Conservation (phyloP, 2,797 vertebrate species). For the Vultur gryphus region DNA sequence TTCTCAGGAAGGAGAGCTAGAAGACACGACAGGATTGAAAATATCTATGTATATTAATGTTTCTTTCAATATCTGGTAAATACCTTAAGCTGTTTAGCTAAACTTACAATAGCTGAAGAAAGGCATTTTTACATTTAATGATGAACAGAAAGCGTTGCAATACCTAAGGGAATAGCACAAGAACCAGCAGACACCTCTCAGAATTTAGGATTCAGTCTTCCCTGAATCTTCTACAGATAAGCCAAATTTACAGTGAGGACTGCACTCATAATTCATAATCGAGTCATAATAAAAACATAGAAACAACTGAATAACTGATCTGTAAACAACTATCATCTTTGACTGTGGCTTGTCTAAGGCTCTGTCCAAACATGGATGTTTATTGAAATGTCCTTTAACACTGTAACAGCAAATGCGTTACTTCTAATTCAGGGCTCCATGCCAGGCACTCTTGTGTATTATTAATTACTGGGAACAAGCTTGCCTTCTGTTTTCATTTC, state of each 20-base stretch:
- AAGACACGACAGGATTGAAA: not conserved
- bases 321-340: not conserved
- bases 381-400: not conserved
- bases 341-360: not conserved
- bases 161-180: not conserved
- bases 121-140: not conserved
- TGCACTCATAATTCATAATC: not conserved
- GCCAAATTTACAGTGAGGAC: not conserved
- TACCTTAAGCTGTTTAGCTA: not conserved
- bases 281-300: not conserved
- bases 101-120: not conserved
- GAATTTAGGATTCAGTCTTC: not conserved
- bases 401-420: not conserved
- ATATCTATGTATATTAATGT: not conserved
- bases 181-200: not conserved
- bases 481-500: slow-evolving; percentile 21
- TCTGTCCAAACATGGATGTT: not conserved
- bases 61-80: not conserved
- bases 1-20: not conserved
- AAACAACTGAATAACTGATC: not conserved
- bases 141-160: not conserved
- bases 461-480: not conserved
- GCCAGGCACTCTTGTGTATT: not conserved
- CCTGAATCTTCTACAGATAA: not conserved
- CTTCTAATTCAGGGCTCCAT: not conserved